Evolutionary conservation across 2,888 invertebrate genomes (phyloP).

Genomic region (Himalopsyche kuldschensis): DNA sequence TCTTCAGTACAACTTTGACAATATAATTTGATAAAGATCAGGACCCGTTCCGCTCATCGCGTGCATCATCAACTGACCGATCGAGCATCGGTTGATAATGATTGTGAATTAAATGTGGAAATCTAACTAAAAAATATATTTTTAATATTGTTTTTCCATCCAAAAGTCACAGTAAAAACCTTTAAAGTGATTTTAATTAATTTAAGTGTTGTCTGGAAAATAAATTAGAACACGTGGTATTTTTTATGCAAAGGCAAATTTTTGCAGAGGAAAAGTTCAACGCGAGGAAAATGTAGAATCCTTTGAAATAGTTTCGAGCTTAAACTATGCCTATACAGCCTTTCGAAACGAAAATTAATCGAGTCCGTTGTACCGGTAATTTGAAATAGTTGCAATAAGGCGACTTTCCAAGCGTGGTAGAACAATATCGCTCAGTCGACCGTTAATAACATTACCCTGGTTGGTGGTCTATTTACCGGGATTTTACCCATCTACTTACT

Average conservation of each 20-base stretch:
- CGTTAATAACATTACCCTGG: neutral
- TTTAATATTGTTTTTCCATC: too few species aligned
- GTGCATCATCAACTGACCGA: too few species aligned
- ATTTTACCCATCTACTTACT: neutral
- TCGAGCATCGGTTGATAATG: too few species aligned
- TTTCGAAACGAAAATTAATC: neutral
- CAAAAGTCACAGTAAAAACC: too few species aligned
- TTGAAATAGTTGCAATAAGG: neutral
- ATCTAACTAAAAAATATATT: too few species aligned
- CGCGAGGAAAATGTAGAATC: neutral
- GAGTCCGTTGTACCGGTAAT: neutral
- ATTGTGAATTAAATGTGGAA: too few species aligned
- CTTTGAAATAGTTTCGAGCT: neutral
- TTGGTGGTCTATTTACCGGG: neutral
- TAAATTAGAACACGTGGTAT: too few species aligned
- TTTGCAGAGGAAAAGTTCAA: neutral
- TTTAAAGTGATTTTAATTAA: too few species aligned
- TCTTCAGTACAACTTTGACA: too few species aligned
- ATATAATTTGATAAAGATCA: too few species aligned
- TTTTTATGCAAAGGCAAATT: neutral
- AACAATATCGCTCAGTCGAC: neutral
- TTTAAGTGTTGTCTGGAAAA: too few species aligned
- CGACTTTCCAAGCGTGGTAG: neutral
- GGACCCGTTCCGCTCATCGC: too few species aligned
- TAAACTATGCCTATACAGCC: neutral